Percentiles rank a stretch among this genome's conserved stretches.
These are phyloP conservation scores for Camponotus fellah DNA, from an alignment of 2,888 invertebrate genomes.

Conservation along the genomic window DNA sequence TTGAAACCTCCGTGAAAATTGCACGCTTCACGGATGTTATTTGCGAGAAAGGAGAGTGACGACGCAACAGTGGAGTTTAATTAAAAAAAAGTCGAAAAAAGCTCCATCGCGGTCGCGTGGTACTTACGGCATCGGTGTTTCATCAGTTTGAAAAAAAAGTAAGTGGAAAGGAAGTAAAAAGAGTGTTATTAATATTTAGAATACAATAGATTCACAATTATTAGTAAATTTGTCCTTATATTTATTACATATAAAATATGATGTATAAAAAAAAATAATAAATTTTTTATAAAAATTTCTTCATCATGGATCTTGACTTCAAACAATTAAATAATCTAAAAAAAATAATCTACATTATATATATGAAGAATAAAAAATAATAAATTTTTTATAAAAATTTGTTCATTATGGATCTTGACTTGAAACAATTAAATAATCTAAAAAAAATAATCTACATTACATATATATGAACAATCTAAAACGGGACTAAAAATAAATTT, in stretches of 20 bases:
- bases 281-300: neutral
- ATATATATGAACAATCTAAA: neutral
- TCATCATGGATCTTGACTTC: neutral
- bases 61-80: slow-evolving; percentile 13
- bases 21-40: neutral
- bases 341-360: no score
- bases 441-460: neutral
- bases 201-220: neutral
- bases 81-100: slow-evolving; percentile 7
- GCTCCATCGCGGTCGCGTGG: neutral
- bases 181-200: neutral
- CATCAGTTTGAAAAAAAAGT: neutral
- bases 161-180: neutral
- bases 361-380: neutral
- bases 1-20: slow-evolving; percentile 36
- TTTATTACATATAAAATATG: neutral
- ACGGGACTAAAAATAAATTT: neutral
- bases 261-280: neutral
- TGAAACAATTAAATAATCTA: neutral
- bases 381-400: slow-evolving; percentile 1
- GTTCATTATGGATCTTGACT: neutral
- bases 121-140: neutral
- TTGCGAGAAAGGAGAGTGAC: slow-evolving; percentile 19
- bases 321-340: neutral
- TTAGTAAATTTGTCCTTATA: neutral